Evolutionary conservation across 2,113 vertebrate genomes (phyloP), one percentile per base, ranked within the genome.

Genomic region (Melanocharis versteri): DNA sequence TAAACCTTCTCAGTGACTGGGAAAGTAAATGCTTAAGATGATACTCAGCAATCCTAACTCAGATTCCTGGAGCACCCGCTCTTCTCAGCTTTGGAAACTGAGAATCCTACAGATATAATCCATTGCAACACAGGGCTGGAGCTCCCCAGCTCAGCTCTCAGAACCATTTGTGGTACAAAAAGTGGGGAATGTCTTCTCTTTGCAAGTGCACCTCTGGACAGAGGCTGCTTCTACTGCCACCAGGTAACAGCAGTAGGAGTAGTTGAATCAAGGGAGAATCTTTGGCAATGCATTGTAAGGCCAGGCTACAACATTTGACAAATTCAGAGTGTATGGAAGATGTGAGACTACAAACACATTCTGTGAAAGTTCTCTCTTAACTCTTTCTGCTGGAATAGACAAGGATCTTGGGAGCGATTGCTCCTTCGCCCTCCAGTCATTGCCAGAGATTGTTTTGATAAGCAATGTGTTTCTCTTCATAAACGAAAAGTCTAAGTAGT

Each of bases 181-280:
- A 68, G 9, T 1, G 18, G 65, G 88, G 68, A 58, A 54, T 3
- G 3, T 26, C 31, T 45, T 71, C 73, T 69, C 65, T 60, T 56
- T 48, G 27, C 5, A 1, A 1, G 15, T 2, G 13, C 28, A 51
- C 5, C 68, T 47, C 33, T 30, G 39, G 73, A 15, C 24, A 89
- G 30, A 39, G 39, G 73, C 39, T 84, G 47, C 16, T n/a, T 18
- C 6, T 70, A 64, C n/a, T 69, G 71, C 54, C 72, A 37, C 27
- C 31, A 75, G 35, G 14, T 27, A 66, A 58, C 5, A 18, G 77
- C 56, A 78, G 24, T 0, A 53, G 33, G 3, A 4, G 4, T 4
- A 42, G 15, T 1, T 31, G 37, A 77, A 69, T 0, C 0, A 0
- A 37, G 33, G 2, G 22, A 73, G 11, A 47, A 50, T 62, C 56